Conservation (phyloP, 1,140 invertebrate genomes). For the Paralvinella palmiformis region DNA sequence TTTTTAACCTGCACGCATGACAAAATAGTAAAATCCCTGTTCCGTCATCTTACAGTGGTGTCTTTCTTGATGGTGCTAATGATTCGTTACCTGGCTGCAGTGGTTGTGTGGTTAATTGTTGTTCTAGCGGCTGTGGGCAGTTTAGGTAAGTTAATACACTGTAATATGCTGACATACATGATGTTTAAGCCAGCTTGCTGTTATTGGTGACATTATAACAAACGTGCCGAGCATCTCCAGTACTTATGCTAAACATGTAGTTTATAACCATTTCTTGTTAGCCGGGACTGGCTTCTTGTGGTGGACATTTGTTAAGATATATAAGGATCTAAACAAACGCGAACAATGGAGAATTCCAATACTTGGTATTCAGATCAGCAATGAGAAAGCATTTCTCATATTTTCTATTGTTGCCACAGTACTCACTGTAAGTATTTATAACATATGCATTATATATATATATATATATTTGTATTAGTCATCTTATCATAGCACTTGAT, state of each 20-base stretch:
- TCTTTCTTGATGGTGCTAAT: slow-evolving; percentile 76
- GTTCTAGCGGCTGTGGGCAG: slow-evolving; percentile 68
- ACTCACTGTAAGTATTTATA: slow-evolving; percentile 69
- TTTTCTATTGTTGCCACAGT: slow-evolving; percentile 83
- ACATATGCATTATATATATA: too few species aligned
- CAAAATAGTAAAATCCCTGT: too few species aligned
- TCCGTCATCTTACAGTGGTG: slow-evolving; percentile 57
- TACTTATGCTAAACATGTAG: too few species aligned
- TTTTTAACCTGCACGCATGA: too few species aligned
- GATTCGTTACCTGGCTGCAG: slow-evolving; percentile 72
- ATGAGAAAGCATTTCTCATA: slow-evolving; percentile 75
- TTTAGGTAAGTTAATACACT: slow-evolving; percentile 54
- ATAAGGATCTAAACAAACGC: slow-evolving; percentile 61
- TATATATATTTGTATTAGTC: too few species aligned
- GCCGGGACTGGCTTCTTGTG: slow-evolving; percentile 73
- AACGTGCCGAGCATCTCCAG: too few species aligned
- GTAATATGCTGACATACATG: background rate
- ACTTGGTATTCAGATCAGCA: slow-evolving; percentile 69
- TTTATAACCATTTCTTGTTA: slow-evolving; percentile 30
- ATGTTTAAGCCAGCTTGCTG: slow-evolving; percentile 2
- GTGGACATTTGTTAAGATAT: slow-evolving; percentile 80
- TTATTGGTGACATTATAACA: background rate
- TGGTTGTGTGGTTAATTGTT: slow-evolving; percentile 83
- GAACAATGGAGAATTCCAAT: slow-evolving; percentile 55
- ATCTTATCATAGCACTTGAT: too few species aligned